These are phyloP conservation scores for Lycopodina hypogea DNA, from an alignment of 37 sponge, comb jelly and placozoan genomes.

Conservation along the genomic window DNA sequence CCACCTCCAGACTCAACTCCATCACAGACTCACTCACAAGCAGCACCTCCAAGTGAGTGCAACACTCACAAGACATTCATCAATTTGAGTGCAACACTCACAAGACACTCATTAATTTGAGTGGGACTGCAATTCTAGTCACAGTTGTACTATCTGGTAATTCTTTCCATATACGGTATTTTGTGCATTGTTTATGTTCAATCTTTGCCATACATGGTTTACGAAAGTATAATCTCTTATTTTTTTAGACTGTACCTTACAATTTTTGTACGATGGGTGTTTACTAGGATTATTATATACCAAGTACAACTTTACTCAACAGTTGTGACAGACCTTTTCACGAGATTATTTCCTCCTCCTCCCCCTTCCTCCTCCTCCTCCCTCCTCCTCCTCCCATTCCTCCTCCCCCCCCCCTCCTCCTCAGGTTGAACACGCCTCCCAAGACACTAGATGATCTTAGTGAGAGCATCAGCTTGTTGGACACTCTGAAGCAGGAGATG, in stretches of 20 bases:
- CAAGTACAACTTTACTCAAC: too few species aligned
- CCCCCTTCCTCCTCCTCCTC: neutral
- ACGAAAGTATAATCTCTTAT: too few species aligned
- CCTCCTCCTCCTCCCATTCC: neutral
- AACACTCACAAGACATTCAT: neutral
- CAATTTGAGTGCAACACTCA: neutral
- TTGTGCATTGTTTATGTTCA: too few species aligned
- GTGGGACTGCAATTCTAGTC: neutral
- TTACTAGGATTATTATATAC: too few species aligned
- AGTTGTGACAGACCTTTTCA: too few species aligned
- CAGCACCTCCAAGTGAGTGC: slow-evolving; percentile 69
- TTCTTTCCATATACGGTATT: too few species aligned
- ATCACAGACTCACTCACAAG: slow-evolving; percentile 59
- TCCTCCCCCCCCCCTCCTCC: neutral
- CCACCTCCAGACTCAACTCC: slow-evolving; percentile 72
- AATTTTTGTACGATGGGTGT: too few species aligned
- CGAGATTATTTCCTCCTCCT: neutral
- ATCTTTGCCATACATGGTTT: too few species aligned
- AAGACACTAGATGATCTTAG: slow-evolving; percentile 85
- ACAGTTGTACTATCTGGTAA: neutral
- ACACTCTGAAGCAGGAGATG: slow-evolving; percentile 68
- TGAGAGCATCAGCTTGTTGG: slow-evolving; percentile 80
- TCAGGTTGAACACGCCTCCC: slow-evolving; percentile 79
- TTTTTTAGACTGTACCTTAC: too few species aligned
- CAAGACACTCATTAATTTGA: neutral